A percentile compares a stretch with the other conserved stretches of the same genome.
phyloP scores from a whole-genome alignment of 1,140 invertebrate species.

The Orchestia grillus region DNA sequence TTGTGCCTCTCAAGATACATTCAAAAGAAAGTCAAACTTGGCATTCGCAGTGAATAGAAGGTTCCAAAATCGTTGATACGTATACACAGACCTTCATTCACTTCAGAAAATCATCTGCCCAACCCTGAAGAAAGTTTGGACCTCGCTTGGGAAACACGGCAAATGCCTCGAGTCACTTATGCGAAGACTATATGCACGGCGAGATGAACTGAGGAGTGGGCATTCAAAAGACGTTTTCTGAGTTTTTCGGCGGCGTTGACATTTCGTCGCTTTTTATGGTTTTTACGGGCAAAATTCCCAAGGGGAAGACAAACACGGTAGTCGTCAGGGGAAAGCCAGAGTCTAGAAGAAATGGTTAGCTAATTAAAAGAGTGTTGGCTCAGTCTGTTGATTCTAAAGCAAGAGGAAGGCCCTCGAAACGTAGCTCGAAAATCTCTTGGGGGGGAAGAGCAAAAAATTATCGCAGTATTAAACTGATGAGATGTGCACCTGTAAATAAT shows the following conservation, averaged over 20 bases:
- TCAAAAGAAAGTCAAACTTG: neutral
- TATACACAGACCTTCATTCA: neutral
- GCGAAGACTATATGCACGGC: neutral
- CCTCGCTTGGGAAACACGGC: neutral
- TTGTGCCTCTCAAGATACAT: neutral
- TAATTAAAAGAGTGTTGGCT: conserved; percentile 42
- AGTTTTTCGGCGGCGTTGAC: conserved; percentile 28
- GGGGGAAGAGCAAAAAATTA: neutral
- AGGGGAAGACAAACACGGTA: conserved; percentile 22
- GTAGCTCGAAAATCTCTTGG: neutral
- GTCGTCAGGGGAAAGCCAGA: neutral
- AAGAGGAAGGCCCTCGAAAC: neutral
- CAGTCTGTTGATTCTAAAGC: conserved; percentile 13
- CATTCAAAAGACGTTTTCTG: conserved; percentile 32
- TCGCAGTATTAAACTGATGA: conserved; percentile 9
- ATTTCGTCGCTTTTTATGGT: conserved; percentile 4
- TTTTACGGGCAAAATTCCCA: conserved; percentile 19
- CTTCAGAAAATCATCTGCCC: neutral
- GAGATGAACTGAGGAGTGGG: conserved; percentile 10
- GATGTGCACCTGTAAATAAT: conserved; percentile 11
- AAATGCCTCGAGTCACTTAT: neutral
- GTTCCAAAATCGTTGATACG: neutral
- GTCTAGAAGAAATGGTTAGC: conserved; percentile 28
- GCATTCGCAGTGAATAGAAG: neutral
- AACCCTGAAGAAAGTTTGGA: neutral